A percentile compares a stretch with the other conserved stretches of the same genome.
Evolutionary conservation across 2,113 vertebrate genomes (phyloP).

Genomic region (Trogon surrucura): DNA sequence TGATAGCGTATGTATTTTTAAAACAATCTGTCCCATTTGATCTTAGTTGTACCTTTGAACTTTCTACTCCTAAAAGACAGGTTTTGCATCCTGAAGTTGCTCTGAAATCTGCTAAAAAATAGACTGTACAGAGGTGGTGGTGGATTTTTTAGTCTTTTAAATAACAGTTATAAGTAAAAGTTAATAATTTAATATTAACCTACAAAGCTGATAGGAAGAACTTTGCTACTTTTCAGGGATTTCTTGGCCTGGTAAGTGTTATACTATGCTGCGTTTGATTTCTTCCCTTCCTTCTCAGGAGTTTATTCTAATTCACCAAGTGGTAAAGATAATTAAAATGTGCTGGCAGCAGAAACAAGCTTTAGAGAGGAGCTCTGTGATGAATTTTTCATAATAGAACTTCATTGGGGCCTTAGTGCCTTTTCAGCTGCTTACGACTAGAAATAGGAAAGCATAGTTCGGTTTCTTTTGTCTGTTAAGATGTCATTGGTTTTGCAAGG

Average conservation of each 20-base stretch:
- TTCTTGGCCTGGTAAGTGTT: background rate
- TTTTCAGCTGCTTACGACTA: background rate
- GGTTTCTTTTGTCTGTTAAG: background rate
- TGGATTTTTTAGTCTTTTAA: background rate
- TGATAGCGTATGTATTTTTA: background rate
- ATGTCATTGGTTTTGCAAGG: background rate
- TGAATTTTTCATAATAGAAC: background rate
- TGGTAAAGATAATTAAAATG: slow-evolving; percentile 2
- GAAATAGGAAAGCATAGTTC: background rate
- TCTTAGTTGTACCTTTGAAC: background rate
- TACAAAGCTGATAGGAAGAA: background rate
- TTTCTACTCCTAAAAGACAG: background rate
- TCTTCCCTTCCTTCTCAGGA: background rate
- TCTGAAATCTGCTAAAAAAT: background rate
- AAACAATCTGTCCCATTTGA: background rate
- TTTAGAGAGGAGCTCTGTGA: background rate
- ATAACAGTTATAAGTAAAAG: background rate
- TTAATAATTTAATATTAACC: background rate
- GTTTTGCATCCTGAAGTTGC: background rate
- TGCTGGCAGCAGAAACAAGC: background rate
- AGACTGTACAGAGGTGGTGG: rapidly evolving
- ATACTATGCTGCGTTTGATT: background rate
- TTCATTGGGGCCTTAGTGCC: background rate
- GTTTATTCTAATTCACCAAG: slow-evolving; percentile 2
- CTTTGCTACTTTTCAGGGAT: background rate